phyloP scores from a whole-genome alignment of 2,797 vertebrate species.

The Iguana delicatissima region DNA sequence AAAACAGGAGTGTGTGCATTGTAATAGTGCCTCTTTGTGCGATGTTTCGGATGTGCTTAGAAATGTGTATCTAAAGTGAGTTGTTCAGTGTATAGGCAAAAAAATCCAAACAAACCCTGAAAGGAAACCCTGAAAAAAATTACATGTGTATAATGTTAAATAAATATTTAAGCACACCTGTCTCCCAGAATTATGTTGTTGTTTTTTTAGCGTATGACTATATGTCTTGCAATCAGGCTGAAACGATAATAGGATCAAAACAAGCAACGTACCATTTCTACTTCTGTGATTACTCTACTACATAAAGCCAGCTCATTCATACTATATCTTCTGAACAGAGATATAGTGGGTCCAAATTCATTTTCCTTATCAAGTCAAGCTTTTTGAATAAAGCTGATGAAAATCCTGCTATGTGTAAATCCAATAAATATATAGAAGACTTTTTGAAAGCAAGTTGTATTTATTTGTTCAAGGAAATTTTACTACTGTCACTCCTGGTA shows the following conservation, averaged over 20 bases:
- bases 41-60: neutral
- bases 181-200: neutral
- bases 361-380: constrained; percentile 33
- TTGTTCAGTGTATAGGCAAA: neutral
- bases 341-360: neutral
- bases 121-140: neutral
- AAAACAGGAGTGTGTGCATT: neutral
- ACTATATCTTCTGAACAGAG: constrained; percentile 15
- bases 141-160: neutral
- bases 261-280: constrained; percentile 22
- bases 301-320: constrained; percentile 34
- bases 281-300: constrained; percentile 19
- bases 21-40: neutral
- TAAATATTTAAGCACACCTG: neutral
- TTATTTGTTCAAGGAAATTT: constrained; percentile 75
- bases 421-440: constrained; percentile 14
- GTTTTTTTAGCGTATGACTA: neutral
- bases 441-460: constrained; percentile 61
- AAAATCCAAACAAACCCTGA: neutral
- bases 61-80: neutral
- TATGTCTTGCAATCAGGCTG: neutral
- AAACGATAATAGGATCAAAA: neutral
- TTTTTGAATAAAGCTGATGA: constrained; percentile 10
- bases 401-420: constrained; percentile 31
- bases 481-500: constrained; percentile 60